Evolutionary conservation across 1,140 invertebrate genomes (phyloP).

Genomic region (Brachionus calyciflorus): DNA sequence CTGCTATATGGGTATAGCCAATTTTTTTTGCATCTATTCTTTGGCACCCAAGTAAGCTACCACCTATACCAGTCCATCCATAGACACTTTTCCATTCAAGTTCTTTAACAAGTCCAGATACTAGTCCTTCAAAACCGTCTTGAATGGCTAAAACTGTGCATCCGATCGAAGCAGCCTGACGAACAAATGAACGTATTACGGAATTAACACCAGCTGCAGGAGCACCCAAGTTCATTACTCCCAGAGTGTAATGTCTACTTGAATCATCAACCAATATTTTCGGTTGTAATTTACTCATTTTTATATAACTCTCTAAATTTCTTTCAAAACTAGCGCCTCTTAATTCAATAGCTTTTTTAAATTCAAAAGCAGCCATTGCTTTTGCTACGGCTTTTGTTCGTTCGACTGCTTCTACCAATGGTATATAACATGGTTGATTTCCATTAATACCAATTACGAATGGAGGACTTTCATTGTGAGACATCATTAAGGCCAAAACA

Average conservation of each 20-base stretch:
- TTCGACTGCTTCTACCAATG: constrained; percentile 94
- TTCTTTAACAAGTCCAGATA: constrained; percentile 66
- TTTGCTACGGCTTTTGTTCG: constrained; percentile 83
- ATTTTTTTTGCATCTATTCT: constrained; percentile 26
- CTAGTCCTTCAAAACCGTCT: constrained; percentile 89
- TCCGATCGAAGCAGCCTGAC: constrained; percentile 83
- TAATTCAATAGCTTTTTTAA: constrained; percentile 87
- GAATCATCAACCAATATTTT: constrained; percentile 47
- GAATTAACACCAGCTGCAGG: constrained; percentile 98
- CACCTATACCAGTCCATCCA: constrained; percentile 35
- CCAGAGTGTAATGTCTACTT: constrained; percentile 69
- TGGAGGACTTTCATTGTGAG: constrained; percentile 81
- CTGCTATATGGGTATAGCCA: constrained; percentile 72
- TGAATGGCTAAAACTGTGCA: constrained; percentile 88
- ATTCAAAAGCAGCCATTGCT: constrained; percentile 82
- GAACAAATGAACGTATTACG: constrained; percentile 89
- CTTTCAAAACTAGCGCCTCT: constrained; percentile 87
- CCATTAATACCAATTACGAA: constrained; percentile 94
- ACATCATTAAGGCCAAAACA: constrained; percentile 94
- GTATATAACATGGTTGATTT: constrained; percentile 91
- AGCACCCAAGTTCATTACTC: constrained; percentile 97
- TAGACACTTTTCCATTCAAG: constrained; percentile 35
- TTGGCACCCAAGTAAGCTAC: constrained; percentile 38
- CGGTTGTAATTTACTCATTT: constrained; percentile 88
- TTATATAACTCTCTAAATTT: constrained; percentile 93